Evolutionary conservation across 2,113 vertebrate genomes (phyloP), one percentile per base, ranked within the genome.

Genomic region (Peromyscus leucopus): DNA sequence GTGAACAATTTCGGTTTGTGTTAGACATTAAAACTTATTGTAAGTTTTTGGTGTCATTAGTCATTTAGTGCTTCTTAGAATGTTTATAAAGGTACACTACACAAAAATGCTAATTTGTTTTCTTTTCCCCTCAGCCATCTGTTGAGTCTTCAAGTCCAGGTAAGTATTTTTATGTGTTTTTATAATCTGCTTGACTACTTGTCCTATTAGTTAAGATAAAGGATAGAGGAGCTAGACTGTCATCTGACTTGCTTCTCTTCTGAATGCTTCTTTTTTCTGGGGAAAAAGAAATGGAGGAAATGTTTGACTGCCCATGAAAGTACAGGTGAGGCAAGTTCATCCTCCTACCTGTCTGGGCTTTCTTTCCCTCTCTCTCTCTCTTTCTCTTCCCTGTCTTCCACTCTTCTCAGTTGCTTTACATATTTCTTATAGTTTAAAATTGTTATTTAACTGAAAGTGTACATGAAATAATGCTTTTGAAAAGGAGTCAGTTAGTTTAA

Each of bases 141-240:
- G 98, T 99, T 98, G 99, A 99, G 98, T 99, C 99, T 98, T 98
- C 99, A 98, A 99, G 99, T 98, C 99, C 99, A 99, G 99, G 99
- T 99, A 99, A 98, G 96, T 98, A 96, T 96, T 97, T 98, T 98
- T 92, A 84, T 90, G 31, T 96, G 39, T 92, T 90, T 96, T 67
- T 74, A 67, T 96, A 65, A 93, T 93, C 93, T 80, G 0, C 74
- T 86, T 96, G 67, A 91, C 69, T 91, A 83, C 96, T 96, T 97
- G 61, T 92, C 89, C 85, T 95, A 0, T 89, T 90, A 95, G 86
- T 97, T 97, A 22, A 69, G 55, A 42, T 95, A 93, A 93, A 94
- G 46, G 33, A 48, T 97, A 92, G 96, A 96, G 89, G 89, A 93
- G 89, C 96, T 97, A 97, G 97, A 95, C 95, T 97, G 0, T 93